Evolutionary conservation across 2,113 vertebrate species (phyloP).

Genomic region (Microcebus tavaratra): DNA sequence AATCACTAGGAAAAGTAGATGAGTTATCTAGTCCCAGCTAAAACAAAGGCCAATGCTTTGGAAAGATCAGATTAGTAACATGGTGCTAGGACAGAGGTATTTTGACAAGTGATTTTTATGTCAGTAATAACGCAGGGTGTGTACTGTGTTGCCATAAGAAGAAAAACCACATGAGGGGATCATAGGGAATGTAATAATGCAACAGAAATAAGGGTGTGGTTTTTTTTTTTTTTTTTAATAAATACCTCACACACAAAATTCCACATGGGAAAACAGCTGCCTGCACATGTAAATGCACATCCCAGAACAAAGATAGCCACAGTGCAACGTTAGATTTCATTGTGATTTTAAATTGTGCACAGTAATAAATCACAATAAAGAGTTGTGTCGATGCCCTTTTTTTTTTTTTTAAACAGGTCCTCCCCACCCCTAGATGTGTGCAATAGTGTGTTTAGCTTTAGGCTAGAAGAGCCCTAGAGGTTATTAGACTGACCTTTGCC

Average conservation of each 20-base stretch:
- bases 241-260: conserved; percentile 63
- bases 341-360: conserved; percentile 13
- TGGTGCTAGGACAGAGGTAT: conserved; percentile 32
- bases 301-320: conserved; percentile 50
- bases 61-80: neutral
- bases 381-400: neutral
- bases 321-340: neutral
- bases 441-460: neutral
- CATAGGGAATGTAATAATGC: conserved; percentile 61
- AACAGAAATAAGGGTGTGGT: conserved; percentile 74
- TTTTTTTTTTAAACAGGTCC: neutral
- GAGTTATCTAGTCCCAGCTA: neutral
- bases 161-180: conserved; percentile 48
- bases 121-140: conserved; percentile 71
- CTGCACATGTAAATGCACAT: conserved; percentile 40
- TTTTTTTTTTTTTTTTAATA: conserved; percentile 42
- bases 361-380: neutral
- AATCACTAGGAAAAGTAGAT: neutral
- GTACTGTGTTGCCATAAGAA: conserved; percentile 33
- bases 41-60: conserved; percentile 44
- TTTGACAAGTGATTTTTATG: conserved; percentile 68
- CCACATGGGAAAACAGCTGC: conserved; percentile 48
- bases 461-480: neutral
- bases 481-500: neutral
- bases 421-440: neutral